phyloP scores from a whole-genome alignment of 2,113 vertebrate genomes.

The Otocyon megalotis region DNA sequence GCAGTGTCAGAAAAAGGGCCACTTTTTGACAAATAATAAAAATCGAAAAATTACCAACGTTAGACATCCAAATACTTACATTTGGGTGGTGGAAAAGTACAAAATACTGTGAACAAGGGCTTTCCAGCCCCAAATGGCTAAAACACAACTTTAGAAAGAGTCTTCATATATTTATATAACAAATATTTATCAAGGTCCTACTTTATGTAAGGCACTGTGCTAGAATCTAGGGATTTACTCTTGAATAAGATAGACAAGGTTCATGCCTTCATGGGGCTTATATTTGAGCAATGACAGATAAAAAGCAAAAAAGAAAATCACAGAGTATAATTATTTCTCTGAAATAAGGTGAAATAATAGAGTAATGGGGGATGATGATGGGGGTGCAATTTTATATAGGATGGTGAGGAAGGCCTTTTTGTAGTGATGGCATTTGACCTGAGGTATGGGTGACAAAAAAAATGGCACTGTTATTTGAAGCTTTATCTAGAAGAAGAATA shows the following conservation, averaged over 20 bases:
- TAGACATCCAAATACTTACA: conserved; percentile 21
- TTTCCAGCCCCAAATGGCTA: background rate
- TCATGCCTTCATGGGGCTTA: background rate
- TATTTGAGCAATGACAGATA: background rate
- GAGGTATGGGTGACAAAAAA: conserved; percentile 32
- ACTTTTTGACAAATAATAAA: conserved; percentile 35
- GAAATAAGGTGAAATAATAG: conserved; percentile 31
- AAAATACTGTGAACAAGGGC: conserved; percentile 44
- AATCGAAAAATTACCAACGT: background rate
- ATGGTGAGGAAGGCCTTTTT: background rate
- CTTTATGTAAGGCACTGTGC: background rate
- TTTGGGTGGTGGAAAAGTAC: background rate
- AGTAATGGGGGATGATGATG: background rate
- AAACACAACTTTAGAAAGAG: background rate
- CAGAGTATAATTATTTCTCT: background rate
- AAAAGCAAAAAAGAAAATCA: conserved; percentile 42
- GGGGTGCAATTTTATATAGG: conserved; percentile 8
- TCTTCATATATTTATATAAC: conserved; percentile 29
- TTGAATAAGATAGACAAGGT: background rate
- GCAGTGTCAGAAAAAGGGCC: background rate
- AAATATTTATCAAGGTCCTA: conserved; percentile 14
- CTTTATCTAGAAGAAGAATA: background rate
- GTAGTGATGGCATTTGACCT: conserved; percentile 9
- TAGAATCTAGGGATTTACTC: background rate
- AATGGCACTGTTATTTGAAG: background rate